Evolutionary conservation across 2,888 invertebrate species (phyloP).

Genomic region (Iselma pallidipennis): DNA sequence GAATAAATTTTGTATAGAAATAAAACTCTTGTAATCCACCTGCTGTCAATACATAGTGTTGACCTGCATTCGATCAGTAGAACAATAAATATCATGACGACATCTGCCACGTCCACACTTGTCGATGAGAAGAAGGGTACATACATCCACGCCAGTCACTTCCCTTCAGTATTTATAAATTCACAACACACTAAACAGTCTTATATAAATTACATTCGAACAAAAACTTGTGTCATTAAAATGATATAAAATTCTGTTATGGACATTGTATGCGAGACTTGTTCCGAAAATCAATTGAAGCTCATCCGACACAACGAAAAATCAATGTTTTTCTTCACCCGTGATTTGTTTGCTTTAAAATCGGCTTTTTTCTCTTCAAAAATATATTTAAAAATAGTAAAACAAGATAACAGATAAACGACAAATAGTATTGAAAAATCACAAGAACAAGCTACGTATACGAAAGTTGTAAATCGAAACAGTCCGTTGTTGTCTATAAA

Average conservation of each 20-base stretch:
- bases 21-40: conserved; percentile 20
- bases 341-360: not conserved
- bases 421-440: conserved; percentile 38
- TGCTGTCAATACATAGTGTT: conserved; percentile 20
- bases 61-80: conserved; percentile 38
- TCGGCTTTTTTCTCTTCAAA: not conserved
- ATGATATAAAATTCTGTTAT: conserved; percentile 49
- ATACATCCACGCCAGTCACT: conserved; percentile 37
- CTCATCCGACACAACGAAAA: conserved; percentile 15
- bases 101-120: conserved; percentile 33
- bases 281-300: conserved; percentile 28
- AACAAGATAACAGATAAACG: conserved; percentile 44
- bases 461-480: conserved; percentile 43
- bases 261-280: conserved; percentile 46
- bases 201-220: conserved; percentile 41
- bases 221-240: conserved; percentile 52
- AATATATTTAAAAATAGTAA: conserved; percentile 27
- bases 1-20: not conserved
- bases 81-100: conserved; percentile 38
- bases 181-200: conserved; percentile 48
- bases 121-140: conserved; percentile 37
- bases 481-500: conserved; percentile 43
- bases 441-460: conserved; percentile 28
- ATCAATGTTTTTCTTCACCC: not conserved
- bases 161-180: conserved; percentile 44